Conservation (phyloP, 2,888 invertebrate species). For the Brachynemurus nebulosus region DNA sequence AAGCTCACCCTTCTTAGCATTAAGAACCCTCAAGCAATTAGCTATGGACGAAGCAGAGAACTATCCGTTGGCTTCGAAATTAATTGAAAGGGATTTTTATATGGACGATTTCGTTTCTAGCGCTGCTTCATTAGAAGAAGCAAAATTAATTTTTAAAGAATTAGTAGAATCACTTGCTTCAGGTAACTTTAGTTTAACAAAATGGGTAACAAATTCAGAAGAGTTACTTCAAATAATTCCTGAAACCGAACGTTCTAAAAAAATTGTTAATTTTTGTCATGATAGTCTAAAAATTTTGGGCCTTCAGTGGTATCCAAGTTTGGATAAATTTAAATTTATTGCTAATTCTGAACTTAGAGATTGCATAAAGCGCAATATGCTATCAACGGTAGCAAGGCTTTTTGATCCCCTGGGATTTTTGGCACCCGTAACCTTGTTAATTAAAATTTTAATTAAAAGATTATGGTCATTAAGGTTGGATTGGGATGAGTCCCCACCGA, state of each 20-base stretch:
- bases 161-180: no score
- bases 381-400: background rate
- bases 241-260: background rate
- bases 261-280: background rate
- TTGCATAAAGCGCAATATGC: background rate
- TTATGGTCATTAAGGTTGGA: background rate
- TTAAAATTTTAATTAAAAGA: background rate
- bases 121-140: background rate
- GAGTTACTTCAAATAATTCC: background rate
- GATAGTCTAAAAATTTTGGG: background rate
- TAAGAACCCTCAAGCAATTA: slow-evolving; percentile 7
- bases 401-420: background rate
- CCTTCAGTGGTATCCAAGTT: background rate
- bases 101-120: slow-evolving; percentile 7
- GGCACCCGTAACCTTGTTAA: background rate
- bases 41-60: slow-evolving; percentile 2
- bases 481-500: background rate
- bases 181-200: no score
- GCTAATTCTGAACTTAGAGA: no score
- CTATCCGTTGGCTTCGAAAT: slow-evolving; percentile 4
- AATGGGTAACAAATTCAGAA: background rate
- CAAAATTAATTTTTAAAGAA: background rate
- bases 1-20: slow-evolving; percentile 8
- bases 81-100: slow-evolving; percentile 6
- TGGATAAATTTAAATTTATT: background rate